Base-by-base conservation (phyloP, 37 sponge, comb jelly and placozoan species). In the Axinella damicornis region DNA sequence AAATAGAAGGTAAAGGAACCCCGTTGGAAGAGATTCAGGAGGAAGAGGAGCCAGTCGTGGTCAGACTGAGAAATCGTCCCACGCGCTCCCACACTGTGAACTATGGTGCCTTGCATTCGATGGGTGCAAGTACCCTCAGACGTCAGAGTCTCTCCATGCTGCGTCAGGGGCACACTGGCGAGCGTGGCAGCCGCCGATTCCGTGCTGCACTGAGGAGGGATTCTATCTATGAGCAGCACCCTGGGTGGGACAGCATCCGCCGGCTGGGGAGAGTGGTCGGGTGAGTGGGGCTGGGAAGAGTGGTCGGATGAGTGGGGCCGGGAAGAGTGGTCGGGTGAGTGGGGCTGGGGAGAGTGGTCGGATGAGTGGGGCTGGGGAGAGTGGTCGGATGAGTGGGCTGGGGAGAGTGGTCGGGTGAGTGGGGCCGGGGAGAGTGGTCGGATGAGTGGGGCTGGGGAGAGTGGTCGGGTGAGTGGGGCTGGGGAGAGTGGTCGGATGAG, bases 221-320 rank as follows among this genome's bases (percentile, higher is more conserved):
- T 52, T 68, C 85, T 6, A 58, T 58, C 25, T 35, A 91, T 70
- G 95, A 94, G 83, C 27, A 73, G 31, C 95, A 94, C 64, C 95
- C 95, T 19, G 95, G 95, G 31, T 94, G 95, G 95, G 70, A 91
- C 40, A 88, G 80, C 34, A 69, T 94, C 33, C 34, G 87, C 40
- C 79, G 57, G 56, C 68, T 88, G 5, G 71, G 76, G 25, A 60
- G 61, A 20, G 83, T 91, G 18, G 74, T 94, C 31, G 92, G 89
- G 92, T 84, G 33, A 83, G 89, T 79, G 16, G 54, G 90, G 52
- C 20, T 35, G 37, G 5, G 46, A 12, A 46, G 9, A 9, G 46
- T 46, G 46, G 46, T 28, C 38, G 6, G 34, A 36, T 24, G 38
- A 69, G 19, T 9, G 6, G n/a, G n/a, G n/a, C n/a, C n/a, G n/a